phyloP scores from a whole-genome alignment of 2,888 invertebrate genomes.

The Cheilosia vernalis region DNA sequence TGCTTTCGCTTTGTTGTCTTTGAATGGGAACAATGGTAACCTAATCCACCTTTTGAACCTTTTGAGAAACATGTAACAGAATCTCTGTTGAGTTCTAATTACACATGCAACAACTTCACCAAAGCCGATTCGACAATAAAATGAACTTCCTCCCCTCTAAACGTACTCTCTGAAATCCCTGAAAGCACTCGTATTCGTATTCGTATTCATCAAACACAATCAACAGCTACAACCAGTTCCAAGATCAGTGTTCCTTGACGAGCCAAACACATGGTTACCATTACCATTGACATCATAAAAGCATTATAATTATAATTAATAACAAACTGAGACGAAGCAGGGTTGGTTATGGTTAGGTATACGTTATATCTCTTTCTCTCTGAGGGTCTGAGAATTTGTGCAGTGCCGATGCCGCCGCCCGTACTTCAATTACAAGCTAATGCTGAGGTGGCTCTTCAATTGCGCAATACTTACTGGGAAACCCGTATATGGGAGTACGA shows the following conservation, averaged over 20 bases:
- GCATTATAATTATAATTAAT: slow-evolving; percentile 75
- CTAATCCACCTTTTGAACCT: slow-evolving; percentile 8
- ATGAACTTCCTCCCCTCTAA: slow-evolving; percentile 50
- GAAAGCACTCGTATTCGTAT: slow-evolving; percentile 51
- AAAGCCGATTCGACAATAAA: slow-evolving; percentile 32
- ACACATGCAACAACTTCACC: slow-evolving; percentile 34
- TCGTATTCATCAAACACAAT: slow-evolving; percentile 11
- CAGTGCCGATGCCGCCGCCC: slow-evolving; percentile 30
- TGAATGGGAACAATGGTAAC: slow-evolving; percentile 5
- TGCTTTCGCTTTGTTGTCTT: neutral
- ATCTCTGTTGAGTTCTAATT: slow-evolving; percentile 31
- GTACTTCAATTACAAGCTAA: slow-evolving; percentile 56
- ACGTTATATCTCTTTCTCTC: neutral
- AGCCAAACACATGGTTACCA: slow-evolving; percentile 58
- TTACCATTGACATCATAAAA: slow-evolving; percentile 68
- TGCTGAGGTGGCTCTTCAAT: slow-evolving; percentile 57
- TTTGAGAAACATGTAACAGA: neutral
- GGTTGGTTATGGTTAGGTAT: slow-evolving; percentile 24
- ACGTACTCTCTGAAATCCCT: slow-evolving; percentile 7
- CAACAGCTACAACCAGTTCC: slow-evolving; percentile 47
- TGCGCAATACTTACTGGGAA: slow-evolving; percentile 69
- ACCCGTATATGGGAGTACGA: slow-evolving; percentile 48
- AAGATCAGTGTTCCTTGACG: slow-evolving; percentile 66
- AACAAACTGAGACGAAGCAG: slow-evolving; percentile 57
- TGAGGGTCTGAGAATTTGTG: slow-evolving; percentile 34